Evolutionary conservation across 2,888 invertebrate genomes (phyloP).

Genomic region (Nomada fucata): DNA sequence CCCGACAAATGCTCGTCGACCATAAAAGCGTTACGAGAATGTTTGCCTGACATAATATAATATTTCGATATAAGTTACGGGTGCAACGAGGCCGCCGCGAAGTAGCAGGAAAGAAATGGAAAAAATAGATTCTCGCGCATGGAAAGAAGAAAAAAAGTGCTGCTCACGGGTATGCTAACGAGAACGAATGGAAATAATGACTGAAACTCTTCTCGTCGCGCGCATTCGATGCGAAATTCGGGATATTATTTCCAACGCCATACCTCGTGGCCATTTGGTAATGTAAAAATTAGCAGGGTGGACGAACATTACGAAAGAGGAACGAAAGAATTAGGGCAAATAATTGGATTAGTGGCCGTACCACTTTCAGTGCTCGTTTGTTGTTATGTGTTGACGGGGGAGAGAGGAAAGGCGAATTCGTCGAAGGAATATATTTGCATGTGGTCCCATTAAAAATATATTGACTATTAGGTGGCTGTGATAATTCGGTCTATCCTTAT

Average conservation of each 20-base stretch:
- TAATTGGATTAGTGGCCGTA: conserved; percentile 48
- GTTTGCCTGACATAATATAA: conserved; percentile 15
- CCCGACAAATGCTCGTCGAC: conserved; percentile 19
- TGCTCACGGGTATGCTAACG: conserved; percentile 20
- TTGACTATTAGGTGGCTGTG: background rate
- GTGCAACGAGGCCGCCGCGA: background rate
- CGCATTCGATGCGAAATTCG: background rate
- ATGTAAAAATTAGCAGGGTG: conserved; percentile 45
- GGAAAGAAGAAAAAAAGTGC: background rate
- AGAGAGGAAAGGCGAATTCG: background rate
- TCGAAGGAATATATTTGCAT: conserved; percentile 21
- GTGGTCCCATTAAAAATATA: conserved; percentile 18
- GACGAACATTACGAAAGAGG: conserved; percentile 34
- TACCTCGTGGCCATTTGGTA: conserved; percentile 16
- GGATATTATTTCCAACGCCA: conserved; percentile 23
- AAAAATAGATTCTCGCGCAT: background rate
- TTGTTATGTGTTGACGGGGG: conserved; percentile 13
- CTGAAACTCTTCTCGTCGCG: conserved; percentile 10
- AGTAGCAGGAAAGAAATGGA: background rate
- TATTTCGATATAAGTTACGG: conserved; percentile 14
- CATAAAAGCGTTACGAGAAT: conserved; percentile 16
- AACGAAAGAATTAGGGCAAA: conserved; percentile 47
- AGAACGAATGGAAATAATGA: conserved; percentile 32
- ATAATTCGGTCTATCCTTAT: background rate
- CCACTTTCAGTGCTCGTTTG: conserved; percentile 18